phyloP scores from a whole-genome alignment of 2,888 invertebrate species.

The Ferrisia virgata region DNA sequence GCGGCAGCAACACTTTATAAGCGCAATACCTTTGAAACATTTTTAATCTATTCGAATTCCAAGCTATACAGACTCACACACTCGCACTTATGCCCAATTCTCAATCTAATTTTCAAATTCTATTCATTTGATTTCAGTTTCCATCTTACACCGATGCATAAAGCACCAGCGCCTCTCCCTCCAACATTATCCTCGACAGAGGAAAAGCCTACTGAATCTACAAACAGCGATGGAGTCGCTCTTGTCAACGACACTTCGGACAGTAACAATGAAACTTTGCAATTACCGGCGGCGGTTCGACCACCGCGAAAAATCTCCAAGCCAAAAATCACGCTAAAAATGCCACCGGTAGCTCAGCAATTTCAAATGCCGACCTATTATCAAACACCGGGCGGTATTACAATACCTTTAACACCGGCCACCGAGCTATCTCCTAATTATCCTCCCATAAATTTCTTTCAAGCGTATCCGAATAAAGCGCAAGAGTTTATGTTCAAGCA shows the following conservation, averaged over 20 bases:
- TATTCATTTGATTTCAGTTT: too few species aligned
- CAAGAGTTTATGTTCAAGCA: conserved; percentile 77
- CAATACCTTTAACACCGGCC: conserved; percentile 54
- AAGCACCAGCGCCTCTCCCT: background rate
- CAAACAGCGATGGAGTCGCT: background rate
- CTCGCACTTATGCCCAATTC: background rate
- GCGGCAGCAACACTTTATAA: background rate
- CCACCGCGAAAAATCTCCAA: conserved; percentile 53
- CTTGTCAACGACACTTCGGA: background rate
- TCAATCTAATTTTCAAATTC: background rate
- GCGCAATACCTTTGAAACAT: background rate
- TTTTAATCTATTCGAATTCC: background rate
- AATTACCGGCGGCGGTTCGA: conserved; percentile 47
- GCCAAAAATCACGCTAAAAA: conserved; percentile 59
- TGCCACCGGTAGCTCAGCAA: conserved; percentile 54
- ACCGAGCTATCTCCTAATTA: conserved; percentile 53
- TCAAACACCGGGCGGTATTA: conserved; percentile 48
- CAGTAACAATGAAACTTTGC: background rate
- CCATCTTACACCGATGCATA: background rate
- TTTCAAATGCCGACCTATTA: conserved; percentile 54
- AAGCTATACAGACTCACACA: background rate
- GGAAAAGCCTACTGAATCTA: too few species aligned
- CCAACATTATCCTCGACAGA: background rate
- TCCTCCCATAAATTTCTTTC: conserved; percentile 52
- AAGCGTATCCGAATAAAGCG: conserved; percentile 64